Conservation (phyloP, 2,888 invertebrate species). For the Sepioteuthis lessoniana region DNA sequence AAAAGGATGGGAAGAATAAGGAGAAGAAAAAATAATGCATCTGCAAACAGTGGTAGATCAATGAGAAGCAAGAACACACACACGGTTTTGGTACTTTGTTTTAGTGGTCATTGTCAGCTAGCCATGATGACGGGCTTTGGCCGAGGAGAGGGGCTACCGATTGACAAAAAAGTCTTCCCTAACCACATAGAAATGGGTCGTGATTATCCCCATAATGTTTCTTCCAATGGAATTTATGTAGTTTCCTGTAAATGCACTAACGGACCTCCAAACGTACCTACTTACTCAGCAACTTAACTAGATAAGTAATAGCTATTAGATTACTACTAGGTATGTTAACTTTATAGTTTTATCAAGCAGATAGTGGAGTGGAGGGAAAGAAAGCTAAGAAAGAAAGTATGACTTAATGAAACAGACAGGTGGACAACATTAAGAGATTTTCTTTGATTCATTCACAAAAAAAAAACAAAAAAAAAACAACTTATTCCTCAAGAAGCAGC, state of each 20-base stretch:
- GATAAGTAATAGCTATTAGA: neutral
- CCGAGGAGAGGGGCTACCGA: neutral
- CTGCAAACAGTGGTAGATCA: too few species aligned
- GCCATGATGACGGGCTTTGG: neutral
- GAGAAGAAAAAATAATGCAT: too few species aligned
- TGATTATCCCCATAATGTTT: neutral
- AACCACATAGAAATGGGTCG: neutral
- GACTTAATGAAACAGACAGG: neutral
- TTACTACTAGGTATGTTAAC: neutral
- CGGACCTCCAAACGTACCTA: neutral
- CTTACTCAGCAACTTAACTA: neutral
- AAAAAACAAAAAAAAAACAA: too few species aligned
- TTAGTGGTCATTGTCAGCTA: neutral
- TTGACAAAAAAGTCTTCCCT: neutral
- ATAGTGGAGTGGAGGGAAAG: neutral
- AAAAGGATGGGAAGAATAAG: too few species aligned
- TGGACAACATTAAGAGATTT: neutral
- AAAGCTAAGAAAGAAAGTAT: neutral
- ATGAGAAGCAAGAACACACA: too few species aligned
- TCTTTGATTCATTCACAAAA: constrained; percentile 33
- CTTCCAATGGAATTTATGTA: neutral
- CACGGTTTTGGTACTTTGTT: too few species aligned
- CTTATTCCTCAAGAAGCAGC: neutral
- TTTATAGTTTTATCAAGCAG: neutral
- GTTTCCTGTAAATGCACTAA: neutral